A percentile compares a stretch with the other conserved stretches of the same genome.
phyloP scores from a whole-genome alignment of 2,113 vertebrate genomes.

The Sapajus apella region DNA sequence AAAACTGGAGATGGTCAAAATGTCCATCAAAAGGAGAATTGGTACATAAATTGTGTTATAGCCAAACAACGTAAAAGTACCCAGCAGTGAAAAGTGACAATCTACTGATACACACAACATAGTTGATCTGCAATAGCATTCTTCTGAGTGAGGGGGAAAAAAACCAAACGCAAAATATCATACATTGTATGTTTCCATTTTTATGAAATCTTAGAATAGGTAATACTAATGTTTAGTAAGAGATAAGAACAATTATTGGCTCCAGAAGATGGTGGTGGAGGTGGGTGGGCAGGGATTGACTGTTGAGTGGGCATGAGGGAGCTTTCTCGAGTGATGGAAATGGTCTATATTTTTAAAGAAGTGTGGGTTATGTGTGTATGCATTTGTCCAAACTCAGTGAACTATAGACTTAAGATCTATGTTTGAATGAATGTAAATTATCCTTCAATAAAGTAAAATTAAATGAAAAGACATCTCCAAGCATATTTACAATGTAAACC shows the following conservation, averaged over 20 bases:
- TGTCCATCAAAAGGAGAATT: neutral
- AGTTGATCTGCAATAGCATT: neutral
- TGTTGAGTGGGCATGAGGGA: neutral
- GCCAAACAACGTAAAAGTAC: neutral
- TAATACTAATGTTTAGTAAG: neutral
- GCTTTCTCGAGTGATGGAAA: neutral
- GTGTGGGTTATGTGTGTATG: neutral
- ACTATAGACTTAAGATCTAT: neutral
- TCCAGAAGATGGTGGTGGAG: too few relatives aligned
- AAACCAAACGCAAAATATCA: neutral
- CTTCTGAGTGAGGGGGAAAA: neutral
- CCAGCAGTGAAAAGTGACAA: neutral
- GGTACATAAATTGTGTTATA: neutral
- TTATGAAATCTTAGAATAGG: neutral
- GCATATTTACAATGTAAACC: neutral
- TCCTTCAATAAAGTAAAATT: neutral
- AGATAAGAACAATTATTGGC: neutral
- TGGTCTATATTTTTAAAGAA: neutral
- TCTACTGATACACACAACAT: neutral
- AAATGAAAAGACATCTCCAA: neutral
- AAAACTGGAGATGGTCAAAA: neutral
- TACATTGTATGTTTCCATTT: neutral
- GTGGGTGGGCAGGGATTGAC: neutral
- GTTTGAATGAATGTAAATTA: neutral
- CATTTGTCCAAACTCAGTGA: neutral